Percentiles rank a stretch among this genome's conserved stretches.
phyloP scores from a whole-genome alignment of 2,888 invertebrate genomes.

The Leptinotarsa juncta region DNA sequence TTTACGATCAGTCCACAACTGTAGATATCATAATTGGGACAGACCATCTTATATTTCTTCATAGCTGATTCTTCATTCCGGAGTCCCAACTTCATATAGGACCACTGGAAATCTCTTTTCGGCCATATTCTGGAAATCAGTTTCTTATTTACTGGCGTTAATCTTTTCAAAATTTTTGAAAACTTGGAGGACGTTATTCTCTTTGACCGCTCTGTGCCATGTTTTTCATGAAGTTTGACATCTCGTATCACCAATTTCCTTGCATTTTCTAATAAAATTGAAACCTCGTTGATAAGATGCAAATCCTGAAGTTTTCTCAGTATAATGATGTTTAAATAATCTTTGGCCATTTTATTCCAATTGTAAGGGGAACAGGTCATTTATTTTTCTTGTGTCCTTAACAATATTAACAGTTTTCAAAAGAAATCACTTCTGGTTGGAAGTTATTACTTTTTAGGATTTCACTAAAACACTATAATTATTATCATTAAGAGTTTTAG shows the following conservation, averaged over 20 bases:
- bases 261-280: background rate
- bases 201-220: background rate
- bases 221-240: background rate
- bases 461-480: conserved; percentile 1
- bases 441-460: background rate
- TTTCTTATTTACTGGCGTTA: background rate
- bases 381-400: background rate
- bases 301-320: conserved; percentile 2
- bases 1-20: background rate
- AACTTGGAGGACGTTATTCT: background rate
- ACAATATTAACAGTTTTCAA: conserved; percentile 1
- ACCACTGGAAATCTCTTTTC: background rate
- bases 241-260: background rate
- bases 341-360: background rate
- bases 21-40: background rate
- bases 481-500: conserved; percentile 1
- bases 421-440: conserved; percentile 6
- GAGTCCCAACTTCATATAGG: too few relatives aligned
- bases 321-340: background rate
- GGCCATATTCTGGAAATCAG: background rate
- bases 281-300: background rate
- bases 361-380: background rate
- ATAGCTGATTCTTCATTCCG: too few relatives aligned
- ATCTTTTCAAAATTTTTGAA: background rate
- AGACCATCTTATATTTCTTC: too few relatives aligned